Base-by-base conservation (phyloP, 2,797 vertebrate genomes). In the Aselliscus stoliczkanus region DNA sequence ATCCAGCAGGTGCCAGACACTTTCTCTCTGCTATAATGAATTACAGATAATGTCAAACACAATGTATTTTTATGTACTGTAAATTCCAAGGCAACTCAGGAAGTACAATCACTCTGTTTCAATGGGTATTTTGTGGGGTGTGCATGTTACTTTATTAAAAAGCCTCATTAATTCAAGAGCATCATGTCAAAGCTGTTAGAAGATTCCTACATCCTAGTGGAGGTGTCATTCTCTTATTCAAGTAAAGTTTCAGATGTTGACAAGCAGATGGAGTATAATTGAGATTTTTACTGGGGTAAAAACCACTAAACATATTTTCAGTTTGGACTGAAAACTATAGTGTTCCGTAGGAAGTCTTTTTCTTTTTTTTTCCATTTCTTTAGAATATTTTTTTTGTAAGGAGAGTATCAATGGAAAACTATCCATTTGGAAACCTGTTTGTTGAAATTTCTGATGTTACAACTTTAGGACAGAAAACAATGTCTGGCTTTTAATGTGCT, bases 51-150 rank as follows among this genome's bases (percentile, higher is more conserved):
- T 70, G 39, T 15, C 58, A 94, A 88, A 5, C n/a, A 2, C 4
- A 47, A 64, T 18, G 27, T 7, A 44, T 76, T 81, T 42, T 79
- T 75, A 91, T 39, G 18, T 70, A 77, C 0, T 1, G 18, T 23
- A 92, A 90, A 65, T 83, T 92, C 7, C 5, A 60, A 75, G 20
- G 50, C 5, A 82, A 62, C 1, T 37, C 7, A 62, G 70, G 50
- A 97, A 93, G 65, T 29, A 83, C 11, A 97, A 72, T 20, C 31
- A 86, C 39, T 54, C 27, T 11, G 84, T 95, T 96, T 97, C 64
- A 94, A 37, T 56, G 18, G 27, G 18, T 72, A 77, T 44, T 7
- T 7, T 47, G 31, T 79, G 13, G 23, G 7, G 44, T 79, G n/a
- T n/a, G 18, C 21, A 18, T 34, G 6, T 62, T 70, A 67, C 31